These are phyloP conservation scores for Eospalax fontanierii DNA, from an alignment of 2,797 vertebrate species.

Conservation along the genomic window DNA sequence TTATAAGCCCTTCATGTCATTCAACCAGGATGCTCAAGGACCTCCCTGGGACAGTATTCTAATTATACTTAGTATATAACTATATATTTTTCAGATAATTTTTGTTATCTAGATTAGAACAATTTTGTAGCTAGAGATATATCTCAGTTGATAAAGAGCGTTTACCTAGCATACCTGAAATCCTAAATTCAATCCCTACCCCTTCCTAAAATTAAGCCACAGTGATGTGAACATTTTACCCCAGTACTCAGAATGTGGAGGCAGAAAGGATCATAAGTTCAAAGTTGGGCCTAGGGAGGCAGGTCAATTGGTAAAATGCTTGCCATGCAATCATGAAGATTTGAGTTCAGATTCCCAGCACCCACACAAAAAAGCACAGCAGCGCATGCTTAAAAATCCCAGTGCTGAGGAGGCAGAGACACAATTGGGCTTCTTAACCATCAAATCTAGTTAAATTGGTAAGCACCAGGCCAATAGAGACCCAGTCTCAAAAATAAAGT, in stretches of 20 bases:
- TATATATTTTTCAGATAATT: neutral
- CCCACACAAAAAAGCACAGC: neutral
- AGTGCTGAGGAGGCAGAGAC: neutral
- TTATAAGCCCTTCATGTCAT: neutral
- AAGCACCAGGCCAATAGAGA: neutral
- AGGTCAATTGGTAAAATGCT: neutral
- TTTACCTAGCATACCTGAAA: neutral
- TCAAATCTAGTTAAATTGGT: neutral
- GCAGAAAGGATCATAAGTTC: neutral
- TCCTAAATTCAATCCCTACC: neutral
- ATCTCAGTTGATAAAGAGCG: neutral
- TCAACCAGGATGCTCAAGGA: neutral
- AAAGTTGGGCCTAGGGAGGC: neutral
- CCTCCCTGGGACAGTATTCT: neutral
- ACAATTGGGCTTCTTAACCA: neutral
- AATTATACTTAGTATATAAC: slow-evolving; percentile 1
- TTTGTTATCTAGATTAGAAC: neutral
- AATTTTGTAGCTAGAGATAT: neutral
- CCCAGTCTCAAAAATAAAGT: neutral
- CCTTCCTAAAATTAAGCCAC: neutral
- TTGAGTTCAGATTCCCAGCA: neutral
- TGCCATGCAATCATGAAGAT: neutral
- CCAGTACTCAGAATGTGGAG: neutral
- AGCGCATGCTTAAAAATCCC: neutral
- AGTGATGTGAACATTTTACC: neutral